Evolutionary conservation across 2,888 invertebrate genomes (phyloP).

Genomic region (Catocala fraxini): DNA sequence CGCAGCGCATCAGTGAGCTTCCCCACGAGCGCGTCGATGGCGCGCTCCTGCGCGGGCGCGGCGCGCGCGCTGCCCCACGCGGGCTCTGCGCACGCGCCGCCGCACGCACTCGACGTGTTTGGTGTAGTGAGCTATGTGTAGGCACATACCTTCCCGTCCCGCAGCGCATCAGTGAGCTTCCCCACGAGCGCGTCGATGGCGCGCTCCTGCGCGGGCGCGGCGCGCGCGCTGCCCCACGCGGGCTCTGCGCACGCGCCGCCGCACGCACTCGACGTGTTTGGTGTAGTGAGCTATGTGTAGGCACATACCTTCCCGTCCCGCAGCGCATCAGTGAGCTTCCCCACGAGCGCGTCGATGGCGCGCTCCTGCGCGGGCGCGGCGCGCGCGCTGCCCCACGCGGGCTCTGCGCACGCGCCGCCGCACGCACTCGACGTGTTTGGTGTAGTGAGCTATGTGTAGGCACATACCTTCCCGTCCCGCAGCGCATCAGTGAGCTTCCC

Average conservation of each 20-base stretch:
- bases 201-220: constrained; percentile 81
- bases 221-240: constrained; percentile 57
- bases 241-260: constrained; percentile 30
- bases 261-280: constrained; percentile 17
- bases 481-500: constrained; percentile 76
- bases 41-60: constrained; percentile 82
- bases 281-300: too few species aligned
- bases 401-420: constrained; percentile 29
- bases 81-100: constrained; percentile 27
- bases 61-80: constrained; percentile 60
- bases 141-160: constrained; percentile 76
- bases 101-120: constrained; percentile 24
- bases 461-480: constrained; percentile 76
- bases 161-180: constrained; percentile 75
- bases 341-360: constrained; percentile 82
- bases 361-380: constrained; percentile 82
- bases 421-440: constrained; percentile 16
- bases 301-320: constrained; percentile 76
- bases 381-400: constrained; percentile 56
- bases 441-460: too few species aligned
- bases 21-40: constrained; percentile 81
- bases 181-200: constrained; percentile 83
- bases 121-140: too few species aligned
- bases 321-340: constrained; percentile 75
- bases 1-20: constrained; percentile 77